These are phyloP conservation scores for Syritta pipiens DNA, from an alignment of 2,888 invertebrate species.

Conservation along the genomic window DNA sequence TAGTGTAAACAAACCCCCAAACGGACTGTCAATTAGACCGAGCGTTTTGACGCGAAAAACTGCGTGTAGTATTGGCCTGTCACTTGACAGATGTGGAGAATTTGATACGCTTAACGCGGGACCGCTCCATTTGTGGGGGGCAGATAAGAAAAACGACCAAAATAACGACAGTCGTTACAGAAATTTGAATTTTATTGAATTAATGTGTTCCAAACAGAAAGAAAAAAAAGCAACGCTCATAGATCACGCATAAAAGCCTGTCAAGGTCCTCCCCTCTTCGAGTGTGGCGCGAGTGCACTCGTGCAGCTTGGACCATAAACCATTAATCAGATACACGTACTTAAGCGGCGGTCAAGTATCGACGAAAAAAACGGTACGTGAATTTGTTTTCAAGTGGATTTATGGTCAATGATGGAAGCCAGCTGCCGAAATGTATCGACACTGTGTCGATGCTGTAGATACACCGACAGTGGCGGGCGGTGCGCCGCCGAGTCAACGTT, in stretches of 20 bases:
- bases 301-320: not conserved
- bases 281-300: not conserved
- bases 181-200: constrained; percentile 27
- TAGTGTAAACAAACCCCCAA: constrained; percentile 17
- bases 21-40: constrained; percentile 46
- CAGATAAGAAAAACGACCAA: constrained; percentile 5
- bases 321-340: not conserved
- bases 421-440: not conserved
- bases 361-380: constrained; percentile 25
- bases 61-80: constrained; percentile 17
- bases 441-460: too few species aligned
- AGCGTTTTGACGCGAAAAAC: constrained; percentile 23
- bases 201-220: too few species aligned
- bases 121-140: too few species aligned
- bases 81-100: constrained; percentile 36
- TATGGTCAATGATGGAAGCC: constrained; percentile 26
- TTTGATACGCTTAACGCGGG: constrained; percentile 24
- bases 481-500: not conserved
- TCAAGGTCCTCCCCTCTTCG: not conserved
- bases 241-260: constrained; percentile 8
- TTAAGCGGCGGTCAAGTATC: constrained; percentile 14
- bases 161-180: too few species aligned
- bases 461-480: not conserved
- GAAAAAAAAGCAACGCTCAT: too few species aligned
- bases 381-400: constrained; percentile 33